A percentile compares a stretch with the other conserved stretches of the same genome.
Evolutionary conservation across 92 coral and sea anemone species (phyloP).

Genomic region (Epizoanthus illoricatus): DNA sequence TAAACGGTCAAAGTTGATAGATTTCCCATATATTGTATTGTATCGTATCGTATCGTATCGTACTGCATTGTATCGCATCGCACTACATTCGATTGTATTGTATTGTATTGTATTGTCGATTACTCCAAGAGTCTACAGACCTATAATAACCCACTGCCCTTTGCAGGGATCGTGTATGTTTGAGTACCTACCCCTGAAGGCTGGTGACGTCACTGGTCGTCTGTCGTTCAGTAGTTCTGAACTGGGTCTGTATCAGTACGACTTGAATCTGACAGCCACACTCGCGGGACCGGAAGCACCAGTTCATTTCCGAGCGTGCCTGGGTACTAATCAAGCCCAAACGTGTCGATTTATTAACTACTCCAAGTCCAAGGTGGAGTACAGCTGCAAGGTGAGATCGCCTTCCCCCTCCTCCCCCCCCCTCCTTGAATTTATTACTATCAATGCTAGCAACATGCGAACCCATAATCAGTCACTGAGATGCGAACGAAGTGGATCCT

Average conservation of each 20-base stretch:
- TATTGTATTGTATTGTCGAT: too few relatives aligned
- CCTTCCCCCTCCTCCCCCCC: background rate
- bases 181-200: slow-evolving; percentile 95
- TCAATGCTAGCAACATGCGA: too few relatives aligned
- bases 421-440: too few relatives aligned
- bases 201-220: slow-evolving; percentile 89
- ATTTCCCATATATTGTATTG: too few relatives aligned
- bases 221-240: slow-evolving; percentile 93
- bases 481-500: too few relatives aligned
- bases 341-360: slow-evolving; percentile 94
- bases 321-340: slow-evolving; percentile 90
- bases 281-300: slow-evolving; percentile 98
- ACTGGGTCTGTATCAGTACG: slow-evolving; percentile 93
- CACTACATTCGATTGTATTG: too few relatives aligned
- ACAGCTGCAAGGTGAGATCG: slow-evolving; percentile 81
- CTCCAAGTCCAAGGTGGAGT: slow-evolving; percentile 95
- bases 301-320: slow-evolving; percentile 92
- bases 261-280: slow-evolving; percentile 84
- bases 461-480: background rate
- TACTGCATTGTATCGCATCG: too few relatives aligned
- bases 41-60: too few relatives aligned
- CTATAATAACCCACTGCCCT: slow-evolving; percentile 3
- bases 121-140: too few relatives aligned
- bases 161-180: slow-evolving; percentile 94
- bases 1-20: too few relatives aligned